Percentiles rank a stretch among this genome's conserved stretches.
Conservation (phyloP, 2,797 vertebrate species). For the Linurgus olivaceus region DNA sequence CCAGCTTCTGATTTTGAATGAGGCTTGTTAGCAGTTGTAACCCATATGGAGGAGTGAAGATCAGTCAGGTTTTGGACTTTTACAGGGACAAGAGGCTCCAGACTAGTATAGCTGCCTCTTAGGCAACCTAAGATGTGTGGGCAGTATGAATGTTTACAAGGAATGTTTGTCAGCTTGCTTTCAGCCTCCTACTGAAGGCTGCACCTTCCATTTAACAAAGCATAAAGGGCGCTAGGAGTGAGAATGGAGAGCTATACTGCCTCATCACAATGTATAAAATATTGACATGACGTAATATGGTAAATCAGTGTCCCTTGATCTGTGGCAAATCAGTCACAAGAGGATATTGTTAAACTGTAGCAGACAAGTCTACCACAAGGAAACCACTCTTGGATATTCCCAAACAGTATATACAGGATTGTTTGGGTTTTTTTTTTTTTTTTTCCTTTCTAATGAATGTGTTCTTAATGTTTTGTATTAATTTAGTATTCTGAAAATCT, state of each 20-base stretch:
- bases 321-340: neutral
- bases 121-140: neutral
- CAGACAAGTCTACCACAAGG: neutral
- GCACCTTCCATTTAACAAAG: neutral
- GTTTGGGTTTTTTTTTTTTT: neutral
- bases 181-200: neutral
- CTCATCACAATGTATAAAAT: neutral
- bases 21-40: neutral
- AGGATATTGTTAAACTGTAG: neutral
- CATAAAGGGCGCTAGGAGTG: neutral
- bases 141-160: neutral
- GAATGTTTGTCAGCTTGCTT: neutral
- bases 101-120: neutral
- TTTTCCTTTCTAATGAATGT: neutral
- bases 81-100: neutral
- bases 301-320: neutral
- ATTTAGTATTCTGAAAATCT: neutral
- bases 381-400: neutral
- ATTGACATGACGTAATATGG: neutral
- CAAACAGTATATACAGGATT: neutral
- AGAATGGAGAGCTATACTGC: neutral
- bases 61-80: neutral
- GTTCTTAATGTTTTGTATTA: neutral
- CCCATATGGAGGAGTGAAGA: neutral
- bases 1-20: neutral